Percentiles rank a stretch among this genome's conserved stretches.
phyloP scores from a whole-genome alignment of 2,888 invertebrate genomes.

The Eumerus sabulonum region DNA sequence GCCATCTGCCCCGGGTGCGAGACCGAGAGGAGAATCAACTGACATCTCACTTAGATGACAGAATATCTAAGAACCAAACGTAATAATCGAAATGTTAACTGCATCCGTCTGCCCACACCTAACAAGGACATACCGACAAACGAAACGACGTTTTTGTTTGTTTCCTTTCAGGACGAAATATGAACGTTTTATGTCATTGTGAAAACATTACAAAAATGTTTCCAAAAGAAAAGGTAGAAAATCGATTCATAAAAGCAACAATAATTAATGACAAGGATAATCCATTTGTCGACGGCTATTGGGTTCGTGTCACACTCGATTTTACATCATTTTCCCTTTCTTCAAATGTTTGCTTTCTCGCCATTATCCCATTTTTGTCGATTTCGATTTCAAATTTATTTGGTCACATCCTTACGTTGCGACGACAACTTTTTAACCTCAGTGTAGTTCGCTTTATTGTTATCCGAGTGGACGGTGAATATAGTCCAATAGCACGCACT shows the following conservation, averaged over 20 bases:
- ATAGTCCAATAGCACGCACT: too few relatives aligned
- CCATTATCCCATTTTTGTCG: neutral
- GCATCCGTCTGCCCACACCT: neutral
- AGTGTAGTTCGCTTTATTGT: too few relatives aligned
- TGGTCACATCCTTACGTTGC: neutral
- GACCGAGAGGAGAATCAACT: slow-evolving; percentile 19
- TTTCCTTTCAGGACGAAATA: too few relatives aligned
- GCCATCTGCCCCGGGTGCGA: slow-evolving; percentile 29
- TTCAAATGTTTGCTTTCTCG: slow-evolving; percentile 12
- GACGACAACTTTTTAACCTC: neutral
- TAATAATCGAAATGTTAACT: slow-evolving; percentile 29
- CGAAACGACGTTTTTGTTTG: neutral
- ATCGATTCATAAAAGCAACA: slow-evolving; percentile 59
- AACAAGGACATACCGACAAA: slow-evolving; percentile 15
- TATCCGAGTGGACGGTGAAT: too few relatives aligned
- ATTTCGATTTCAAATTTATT: neutral
- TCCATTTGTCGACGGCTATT: slow-evolving; percentile 64
- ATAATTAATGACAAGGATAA: slow-evolving; percentile 69
- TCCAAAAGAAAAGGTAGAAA: slow-evolving; percentile 32
- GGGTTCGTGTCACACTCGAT: slow-evolving; percentile 58
- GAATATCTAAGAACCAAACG: neutral
- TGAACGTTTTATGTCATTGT: neutral
- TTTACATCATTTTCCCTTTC: slow-evolving; percentile 6
- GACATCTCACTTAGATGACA: slow-evolving; percentile 23
- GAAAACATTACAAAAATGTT: slow-evolving; percentile 22